phyloP scores from a whole-genome alignment of 2,797 vertebrate genomes.

The Ciconia nigra region DNA sequence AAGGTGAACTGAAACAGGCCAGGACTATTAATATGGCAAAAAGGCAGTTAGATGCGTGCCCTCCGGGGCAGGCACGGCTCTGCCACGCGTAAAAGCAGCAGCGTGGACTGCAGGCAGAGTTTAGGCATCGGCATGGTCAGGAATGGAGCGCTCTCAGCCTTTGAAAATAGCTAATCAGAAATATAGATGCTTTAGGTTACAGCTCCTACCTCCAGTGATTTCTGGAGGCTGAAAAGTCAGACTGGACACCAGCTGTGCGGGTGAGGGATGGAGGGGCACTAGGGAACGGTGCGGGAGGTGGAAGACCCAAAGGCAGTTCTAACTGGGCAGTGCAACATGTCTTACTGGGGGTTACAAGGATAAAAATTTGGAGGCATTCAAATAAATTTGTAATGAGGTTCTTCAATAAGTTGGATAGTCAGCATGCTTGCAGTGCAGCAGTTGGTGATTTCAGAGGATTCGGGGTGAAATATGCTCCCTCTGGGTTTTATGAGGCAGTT shows the following conservation, averaged over 20 bases:
- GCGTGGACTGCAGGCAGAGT: neutral
- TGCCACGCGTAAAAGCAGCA: accelerated
- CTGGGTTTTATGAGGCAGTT: neutral
- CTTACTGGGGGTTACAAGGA: neutral
- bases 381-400: neutral
- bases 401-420: neutral
- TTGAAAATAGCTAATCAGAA: neutral
- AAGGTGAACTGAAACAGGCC: neutral
- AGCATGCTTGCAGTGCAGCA: neutral
- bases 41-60: neutral
- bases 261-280: neutral
- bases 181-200: neutral
- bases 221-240: neutral
- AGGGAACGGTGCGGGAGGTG: neutral
- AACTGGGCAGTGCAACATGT: neutral
- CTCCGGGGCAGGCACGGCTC: neutral
- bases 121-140: neutral
- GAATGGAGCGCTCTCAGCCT: neutral
- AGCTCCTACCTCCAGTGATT: neutral
- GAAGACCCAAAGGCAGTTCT: neutral
- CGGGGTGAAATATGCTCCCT: neutral
- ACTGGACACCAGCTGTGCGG: neutral
- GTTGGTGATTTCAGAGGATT: neutral
- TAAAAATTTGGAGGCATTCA: neutral
- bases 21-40: neutral